Evolutionary conservation across 2,113 vertebrate species (phyloP).

Genomic region (Gopherus evgoodei): DNA sequence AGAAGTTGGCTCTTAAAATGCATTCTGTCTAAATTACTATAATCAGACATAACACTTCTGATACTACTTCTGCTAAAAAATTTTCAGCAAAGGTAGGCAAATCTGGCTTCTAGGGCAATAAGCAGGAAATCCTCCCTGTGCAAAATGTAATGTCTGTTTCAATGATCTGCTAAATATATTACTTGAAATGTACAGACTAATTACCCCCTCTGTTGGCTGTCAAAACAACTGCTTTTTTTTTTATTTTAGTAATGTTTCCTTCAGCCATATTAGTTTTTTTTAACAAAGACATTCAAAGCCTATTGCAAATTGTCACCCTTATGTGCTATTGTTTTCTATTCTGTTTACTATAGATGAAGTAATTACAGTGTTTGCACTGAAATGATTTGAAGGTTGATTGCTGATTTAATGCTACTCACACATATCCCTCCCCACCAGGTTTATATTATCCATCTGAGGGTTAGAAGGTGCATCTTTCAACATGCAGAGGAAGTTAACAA

Average conservation of each 20-base stretch:
- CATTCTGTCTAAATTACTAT: not conserved
- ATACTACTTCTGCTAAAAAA: not conserved
- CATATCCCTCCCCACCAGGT: slow-evolving; percentile 27
- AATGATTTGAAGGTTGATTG: slow-evolving; percentile 63
- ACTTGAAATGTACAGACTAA: slow-evolving; percentile 42
- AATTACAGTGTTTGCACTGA: slow-evolving; percentile 64
- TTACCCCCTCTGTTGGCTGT: slow-evolving; percentile 4
- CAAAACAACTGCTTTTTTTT: slow-evolving; percentile 12
- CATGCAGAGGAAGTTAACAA: slow-evolving; percentile 31
- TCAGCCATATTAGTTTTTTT: slow-evolving; percentile 48
- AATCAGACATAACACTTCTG: rapidly evolving
- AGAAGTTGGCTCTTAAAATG: not conserved
- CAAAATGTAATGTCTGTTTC: slow-evolving; percentile 10
- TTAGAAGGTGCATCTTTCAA: slow-evolving; percentile 29
- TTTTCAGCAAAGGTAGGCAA: not conserved
- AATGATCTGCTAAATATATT: slow-evolving; percentile 44
- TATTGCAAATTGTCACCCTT: slow-evolving; percentile 59
- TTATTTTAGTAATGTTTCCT: slow-evolving; percentile 26
- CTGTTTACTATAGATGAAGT: slow-evolving; percentile 62
- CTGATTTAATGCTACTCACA: slow-evolving; percentile 50
- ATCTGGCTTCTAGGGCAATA: slow-evolving; percentile 4
- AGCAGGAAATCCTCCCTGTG: not conserved
- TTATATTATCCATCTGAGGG: slow-evolving; percentile 52
- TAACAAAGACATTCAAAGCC: slow-evolving; percentile 60
- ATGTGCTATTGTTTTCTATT: slow-evolving; percentile 58